Evolutionary conservation across 2,797 vertebrate genomes (phyloP).

Genomic region (Adelosebastes latens): DNA sequence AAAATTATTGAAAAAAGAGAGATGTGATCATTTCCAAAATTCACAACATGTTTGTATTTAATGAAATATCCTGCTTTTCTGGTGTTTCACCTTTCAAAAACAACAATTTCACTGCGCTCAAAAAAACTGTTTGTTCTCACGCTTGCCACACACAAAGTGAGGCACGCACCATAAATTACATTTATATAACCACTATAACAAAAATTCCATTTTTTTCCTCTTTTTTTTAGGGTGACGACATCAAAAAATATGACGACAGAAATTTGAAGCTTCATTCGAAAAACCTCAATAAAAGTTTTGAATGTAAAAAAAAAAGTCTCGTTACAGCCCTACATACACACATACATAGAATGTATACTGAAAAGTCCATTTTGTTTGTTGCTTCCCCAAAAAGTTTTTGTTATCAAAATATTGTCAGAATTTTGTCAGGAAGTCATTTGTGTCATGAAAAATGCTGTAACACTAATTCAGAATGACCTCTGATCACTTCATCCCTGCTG

Average conservation of each 20-base stretch:
- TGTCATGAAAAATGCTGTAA: neutral
- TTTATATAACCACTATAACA: too few species aligned
- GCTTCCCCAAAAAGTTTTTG: neutral
- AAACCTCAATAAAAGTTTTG: neutral
- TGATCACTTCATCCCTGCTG: neutral
- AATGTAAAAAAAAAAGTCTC: neutral
- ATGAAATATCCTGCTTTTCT: neutral
- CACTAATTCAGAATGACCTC: neutral
- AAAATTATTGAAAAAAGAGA: neutral
- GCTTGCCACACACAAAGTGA: neutral
- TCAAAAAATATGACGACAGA: too few species aligned
- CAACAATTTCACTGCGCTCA: neutral
- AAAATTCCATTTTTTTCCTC: too few species aligned
- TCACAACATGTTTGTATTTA: too few species aligned
- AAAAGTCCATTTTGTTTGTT: too few species aligned
- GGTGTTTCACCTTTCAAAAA: neutral
- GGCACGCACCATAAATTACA: neutral
- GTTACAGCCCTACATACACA: neutral
- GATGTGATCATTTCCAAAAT: too few species aligned
- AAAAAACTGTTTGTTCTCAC: too few species aligned
- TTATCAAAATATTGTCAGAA: neutral
- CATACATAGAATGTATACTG: neutral
- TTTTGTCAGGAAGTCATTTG: neutral
- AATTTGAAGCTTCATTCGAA: too few species aligned
- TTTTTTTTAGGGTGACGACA: neutral